These are phyloP conservation scores for Tinamus major DNA, from an alignment of 2,797 vertebrate genomes.

Conservation along the genomic window DNA sequence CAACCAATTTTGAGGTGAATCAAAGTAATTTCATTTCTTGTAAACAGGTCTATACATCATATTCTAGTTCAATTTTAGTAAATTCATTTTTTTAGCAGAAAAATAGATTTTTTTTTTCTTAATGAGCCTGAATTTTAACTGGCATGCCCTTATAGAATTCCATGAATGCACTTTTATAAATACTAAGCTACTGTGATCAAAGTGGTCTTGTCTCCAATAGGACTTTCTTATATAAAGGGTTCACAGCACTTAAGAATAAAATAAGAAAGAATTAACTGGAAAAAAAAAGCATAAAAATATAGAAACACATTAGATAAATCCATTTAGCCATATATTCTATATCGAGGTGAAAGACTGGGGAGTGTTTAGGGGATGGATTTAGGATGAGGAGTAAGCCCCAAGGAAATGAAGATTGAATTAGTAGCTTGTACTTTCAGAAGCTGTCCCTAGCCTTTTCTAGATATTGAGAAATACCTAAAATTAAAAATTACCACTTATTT, in stretches of 20 bases:
- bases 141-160: not conserved
- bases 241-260: not conserved
- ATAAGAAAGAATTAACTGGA: not conserved
- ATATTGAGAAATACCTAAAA: not conserved
- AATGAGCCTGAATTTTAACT: not conserved
- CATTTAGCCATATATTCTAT: not conserved
- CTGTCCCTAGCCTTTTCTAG: not conserved
- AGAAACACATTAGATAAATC: not conserved
- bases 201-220: not conserved
- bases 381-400: not conserved
- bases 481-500: not conserved
- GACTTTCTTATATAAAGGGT: not conserved
- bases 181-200: not conserved
- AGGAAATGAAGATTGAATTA: not conserved
- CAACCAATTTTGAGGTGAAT: not conserved
- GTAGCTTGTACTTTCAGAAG: not conserved
- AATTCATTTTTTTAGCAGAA: not conserved
- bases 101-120: not conserved
- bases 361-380: not conserved
- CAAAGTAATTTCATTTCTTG: not conserved
- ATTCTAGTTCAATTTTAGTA: not conserved
- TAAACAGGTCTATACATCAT: not conserved
- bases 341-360: not conserved
- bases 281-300: not conserved
- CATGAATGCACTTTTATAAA: not conserved